phyloP scores from a whole-genome alignment of 1,140 invertebrate species.

The Drosophila nannoptera region DNA sequence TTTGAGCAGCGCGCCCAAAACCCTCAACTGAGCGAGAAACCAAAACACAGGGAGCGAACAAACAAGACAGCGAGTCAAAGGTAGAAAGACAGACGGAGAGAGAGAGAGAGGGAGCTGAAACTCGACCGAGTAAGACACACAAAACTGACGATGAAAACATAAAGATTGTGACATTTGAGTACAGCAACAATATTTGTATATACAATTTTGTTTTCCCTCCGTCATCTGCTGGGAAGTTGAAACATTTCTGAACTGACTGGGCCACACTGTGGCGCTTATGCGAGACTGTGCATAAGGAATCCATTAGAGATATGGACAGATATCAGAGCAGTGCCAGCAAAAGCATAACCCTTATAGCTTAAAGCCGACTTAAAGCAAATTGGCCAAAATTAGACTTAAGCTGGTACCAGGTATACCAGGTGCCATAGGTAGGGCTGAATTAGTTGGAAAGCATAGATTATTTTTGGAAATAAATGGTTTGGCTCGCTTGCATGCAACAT shows the following conservation, averaged over 20 bases:
- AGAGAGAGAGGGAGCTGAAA: not conserved
- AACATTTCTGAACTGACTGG: not conserved
- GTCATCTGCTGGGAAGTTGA: not conserved
- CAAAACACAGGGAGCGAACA: not conserved
- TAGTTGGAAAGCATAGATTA: not conserved
- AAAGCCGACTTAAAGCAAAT: too few species aligned
- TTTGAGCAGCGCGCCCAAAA: conserved; percentile 19
- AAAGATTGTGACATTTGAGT: not conserved
- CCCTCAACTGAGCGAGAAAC: not conserved
- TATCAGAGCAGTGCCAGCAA: not conserved
- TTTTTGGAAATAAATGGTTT: not conserved
- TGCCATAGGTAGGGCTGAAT: too few species aligned
- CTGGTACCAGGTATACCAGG: too few species aligned
- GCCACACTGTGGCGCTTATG: not conserved
- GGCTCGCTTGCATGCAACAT: not conserved
- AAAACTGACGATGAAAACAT: not conserved
- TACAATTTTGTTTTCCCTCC: not conserved
- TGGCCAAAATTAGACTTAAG: too few species aligned
- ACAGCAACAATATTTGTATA: conserved; percentile 6
- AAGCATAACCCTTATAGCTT: not conserved
- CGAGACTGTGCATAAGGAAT: too few species aligned
- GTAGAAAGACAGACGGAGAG: not conserved
- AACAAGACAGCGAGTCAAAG: not conserved
- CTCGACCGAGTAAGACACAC: too few species aligned
- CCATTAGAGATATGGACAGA: too few species aligned